Conservation (phyloP, 2,797 vertebrate species). For the Brachyalestes nurse region DNA sequence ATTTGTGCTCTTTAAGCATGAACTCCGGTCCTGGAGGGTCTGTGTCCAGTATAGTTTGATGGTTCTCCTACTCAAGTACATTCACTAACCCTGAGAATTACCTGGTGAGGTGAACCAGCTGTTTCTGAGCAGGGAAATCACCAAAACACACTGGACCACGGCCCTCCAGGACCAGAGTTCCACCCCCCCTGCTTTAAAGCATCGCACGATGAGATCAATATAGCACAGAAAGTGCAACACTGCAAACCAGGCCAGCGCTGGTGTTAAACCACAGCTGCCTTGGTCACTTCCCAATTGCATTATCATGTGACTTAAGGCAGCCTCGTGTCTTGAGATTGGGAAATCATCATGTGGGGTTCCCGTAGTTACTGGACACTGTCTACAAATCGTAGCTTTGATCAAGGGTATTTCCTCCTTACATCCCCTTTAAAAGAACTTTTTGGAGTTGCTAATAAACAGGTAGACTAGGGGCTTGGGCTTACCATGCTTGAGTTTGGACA, state of each 20-base stretch:
- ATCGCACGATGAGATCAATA: background rate
- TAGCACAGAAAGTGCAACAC: background rate
- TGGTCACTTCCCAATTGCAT: conserved; percentile 28
- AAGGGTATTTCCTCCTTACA: background rate
- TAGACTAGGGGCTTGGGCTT: conserved; percentile 35
- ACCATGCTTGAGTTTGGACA: conserved; percentile 99
- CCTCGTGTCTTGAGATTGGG: background rate
- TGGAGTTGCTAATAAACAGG: background rate
- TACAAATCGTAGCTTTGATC: background rate
- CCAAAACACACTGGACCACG: no score
- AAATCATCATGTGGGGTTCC: conserved; percentile 21
- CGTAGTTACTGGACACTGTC: background rate
- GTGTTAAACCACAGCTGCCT: conserved; percentile 28
- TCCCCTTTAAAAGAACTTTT: background rate
- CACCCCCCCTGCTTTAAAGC: background rate
- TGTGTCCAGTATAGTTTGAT: no score
- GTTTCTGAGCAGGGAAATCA: no score
- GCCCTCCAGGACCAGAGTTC: no score
- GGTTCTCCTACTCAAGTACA: no score
- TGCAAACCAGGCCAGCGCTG: background rate
- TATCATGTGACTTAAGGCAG: conserved; percentile 30
- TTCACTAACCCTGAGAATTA: no score
- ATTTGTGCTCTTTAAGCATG: background rate
- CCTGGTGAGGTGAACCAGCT: no score
- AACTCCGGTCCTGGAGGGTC: no score